Conservation (phyloP, 2,113 vertebrate genomes). For the Osmerus mordax region DNA sequence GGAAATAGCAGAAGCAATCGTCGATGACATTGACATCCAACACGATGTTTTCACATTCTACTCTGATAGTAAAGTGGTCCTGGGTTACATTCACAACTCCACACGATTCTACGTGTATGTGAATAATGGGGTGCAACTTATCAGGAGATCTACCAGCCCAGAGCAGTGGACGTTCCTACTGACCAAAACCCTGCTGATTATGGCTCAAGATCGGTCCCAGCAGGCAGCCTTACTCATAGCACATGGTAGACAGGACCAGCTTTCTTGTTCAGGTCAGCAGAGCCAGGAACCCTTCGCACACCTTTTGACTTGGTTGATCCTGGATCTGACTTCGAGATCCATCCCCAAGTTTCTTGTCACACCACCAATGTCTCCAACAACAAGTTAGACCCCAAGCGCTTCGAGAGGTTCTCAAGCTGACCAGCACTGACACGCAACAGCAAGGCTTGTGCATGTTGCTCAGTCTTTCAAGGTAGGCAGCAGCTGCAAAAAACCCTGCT, state of each 20-base stretch:
- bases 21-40: neutral
- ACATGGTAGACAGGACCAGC: neutral
- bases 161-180: neutral
- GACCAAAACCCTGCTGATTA: neutral
- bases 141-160: constrained; percentile 1
- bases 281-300: neutral
- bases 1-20: neutral
- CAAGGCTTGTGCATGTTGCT: too few species aligned
- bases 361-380: too few species aligned
- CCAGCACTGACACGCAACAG: too few species aligned
- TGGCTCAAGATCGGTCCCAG: neutral
- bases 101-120: neutral
- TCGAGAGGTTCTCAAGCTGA: too few species aligned
- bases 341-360: too few species aligned
- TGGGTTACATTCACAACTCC: neutral
- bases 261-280: neutral
- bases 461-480: too few species aligned
- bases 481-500: too few species aligned
- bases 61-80: neutral
- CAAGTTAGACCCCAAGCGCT: too few species aligned
- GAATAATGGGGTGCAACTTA: neutral
- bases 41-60: neutral
- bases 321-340: neutral
- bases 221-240: neutral
- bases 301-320: neutral